phyloP scores from a whole-genome alignment of 2,113 vertebrate species.

The Tetrao urogallus region DNA sequence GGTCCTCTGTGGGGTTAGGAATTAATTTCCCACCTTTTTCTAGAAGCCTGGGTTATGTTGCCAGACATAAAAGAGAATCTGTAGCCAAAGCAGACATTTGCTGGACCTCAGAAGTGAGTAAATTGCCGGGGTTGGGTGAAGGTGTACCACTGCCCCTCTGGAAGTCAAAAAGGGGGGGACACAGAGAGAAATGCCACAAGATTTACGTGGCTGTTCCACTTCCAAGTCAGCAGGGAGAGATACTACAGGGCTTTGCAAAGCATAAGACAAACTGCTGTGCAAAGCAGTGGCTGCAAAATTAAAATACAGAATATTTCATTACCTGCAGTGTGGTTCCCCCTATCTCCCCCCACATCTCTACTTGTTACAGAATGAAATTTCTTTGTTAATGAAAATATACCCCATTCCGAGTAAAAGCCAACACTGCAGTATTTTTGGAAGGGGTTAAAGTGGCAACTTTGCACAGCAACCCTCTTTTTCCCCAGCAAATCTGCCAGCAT shows the following conservation, averaged over 20 bases:
- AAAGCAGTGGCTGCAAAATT: slow-evolving; percentile 21
- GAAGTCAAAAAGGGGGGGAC: background rate
- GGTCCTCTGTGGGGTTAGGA: background rate
- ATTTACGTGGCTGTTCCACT: background rate
- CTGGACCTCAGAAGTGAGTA: background rate
- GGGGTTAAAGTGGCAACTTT: slow-evolving; percentile 29
- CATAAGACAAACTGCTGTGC: background rate
- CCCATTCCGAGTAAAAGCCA: background rate
- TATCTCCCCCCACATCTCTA: background rate
- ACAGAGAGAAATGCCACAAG: background rate
- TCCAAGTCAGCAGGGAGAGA: background rate
- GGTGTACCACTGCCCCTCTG: background rate
- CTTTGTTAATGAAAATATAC: background rate
- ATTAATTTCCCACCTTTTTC: slow-evolving; percentile 18
- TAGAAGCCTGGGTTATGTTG: background rate
- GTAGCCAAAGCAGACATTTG: background rate
- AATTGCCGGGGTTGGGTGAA: background rate
- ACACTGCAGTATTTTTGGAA: background rate
- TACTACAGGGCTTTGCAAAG: background rate
- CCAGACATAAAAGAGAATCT: background rate
- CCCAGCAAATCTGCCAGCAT: slow-evolving; percentile 27
- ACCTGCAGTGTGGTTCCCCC: background rate
- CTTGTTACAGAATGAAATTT: background rate
- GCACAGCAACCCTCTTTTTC: background rate
- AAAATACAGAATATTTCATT: background rate